Base-by-base conservation (phyloP, 2,113 vertebrate genomes). In the Plecotus auritus region DNA sequence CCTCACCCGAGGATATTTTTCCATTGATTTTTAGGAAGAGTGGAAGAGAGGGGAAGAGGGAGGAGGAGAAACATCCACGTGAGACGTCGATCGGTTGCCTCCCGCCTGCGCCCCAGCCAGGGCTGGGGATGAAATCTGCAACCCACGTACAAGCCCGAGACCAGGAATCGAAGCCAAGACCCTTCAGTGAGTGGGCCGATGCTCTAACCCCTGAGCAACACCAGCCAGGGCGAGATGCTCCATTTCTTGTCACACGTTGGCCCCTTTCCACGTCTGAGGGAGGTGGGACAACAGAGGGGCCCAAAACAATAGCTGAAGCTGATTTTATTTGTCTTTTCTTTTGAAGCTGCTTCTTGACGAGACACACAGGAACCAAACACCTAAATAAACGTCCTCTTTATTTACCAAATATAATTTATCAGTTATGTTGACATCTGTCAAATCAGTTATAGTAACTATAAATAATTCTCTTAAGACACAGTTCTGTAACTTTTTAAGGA, bases 371-470 rank as follows among this genome's bases (percentile, higher is more conserved):
- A 96, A 85, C 51, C 88, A 92, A 42, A 95, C 97, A 94, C 96
- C 97, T 98, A 98, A 98, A 98, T 98, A 98, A 98, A 98, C 94
- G 86, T 91, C 97, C 96, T 98, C 97, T 98, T 99, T 98, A 98
- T 98, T 98, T 98, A 98, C 98, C 98, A 98, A 98, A 98, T 98
- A 98, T 99, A 98, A 98, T 98, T 98, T 98, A 98, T 98, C 98
- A 96, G 97, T 98, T 98, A 97, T 89, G 97, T 97, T 96, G 97
- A 98, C 98, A 97, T 97, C 90, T 97, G 97, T 98, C 98, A 97
- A 97, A 98, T 98, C 98, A 98, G 97, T 98, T 98, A 98, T 85
- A 98, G 95, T 89, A 97, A 98, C 98, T 98, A 98, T 98, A 98
- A 98, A 99, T 98, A 98, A 98, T 97, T 97, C 95, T 97, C 81